Evolutionary conservation across 2,888 invertebrate genomes (phyloP).

Genomic region (Calameuta pallipes): DNA sequence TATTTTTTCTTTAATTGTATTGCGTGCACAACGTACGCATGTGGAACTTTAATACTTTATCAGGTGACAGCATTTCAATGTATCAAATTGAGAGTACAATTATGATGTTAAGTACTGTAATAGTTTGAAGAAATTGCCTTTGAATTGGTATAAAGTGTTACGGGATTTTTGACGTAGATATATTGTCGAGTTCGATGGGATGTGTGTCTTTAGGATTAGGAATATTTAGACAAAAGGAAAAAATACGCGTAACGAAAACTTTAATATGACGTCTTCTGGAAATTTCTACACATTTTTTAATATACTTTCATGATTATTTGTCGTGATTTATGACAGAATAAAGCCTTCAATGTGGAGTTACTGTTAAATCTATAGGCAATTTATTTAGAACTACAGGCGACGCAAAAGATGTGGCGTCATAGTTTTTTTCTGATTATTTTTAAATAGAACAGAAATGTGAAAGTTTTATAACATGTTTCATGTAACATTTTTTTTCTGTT

Average conservation of each 20-base stretch:
- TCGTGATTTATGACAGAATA: too few relatives aligned
- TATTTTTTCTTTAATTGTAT: background rate
- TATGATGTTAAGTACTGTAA: background rate
- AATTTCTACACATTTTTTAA: background rate
- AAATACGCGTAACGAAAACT: background rate
- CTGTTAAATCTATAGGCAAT: background rate
- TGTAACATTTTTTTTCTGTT: background rate
- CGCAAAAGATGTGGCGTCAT: background rate
- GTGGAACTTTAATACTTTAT: background rate
- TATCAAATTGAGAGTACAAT: background rate
- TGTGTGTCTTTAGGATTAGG: background rate
- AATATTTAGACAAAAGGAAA: background rate
- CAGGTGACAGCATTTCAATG: background rate
- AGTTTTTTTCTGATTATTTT: background rate
- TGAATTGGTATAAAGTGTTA: background rate
- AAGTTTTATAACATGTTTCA: background rate
- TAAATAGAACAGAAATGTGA: background rate
- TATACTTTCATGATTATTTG: background rate
- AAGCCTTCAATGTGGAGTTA: too few relatives aligned
- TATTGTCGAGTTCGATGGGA: background rate
- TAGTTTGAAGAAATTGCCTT: background rate
- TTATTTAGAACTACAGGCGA: background rate
- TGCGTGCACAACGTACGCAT: background rate
- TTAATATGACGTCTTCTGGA: background rate
- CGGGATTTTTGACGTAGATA: background rate